Evolutionary conservation across 1,140 invertebrate species (phyloP).

Genomic region (Sipha flava): DNA sequence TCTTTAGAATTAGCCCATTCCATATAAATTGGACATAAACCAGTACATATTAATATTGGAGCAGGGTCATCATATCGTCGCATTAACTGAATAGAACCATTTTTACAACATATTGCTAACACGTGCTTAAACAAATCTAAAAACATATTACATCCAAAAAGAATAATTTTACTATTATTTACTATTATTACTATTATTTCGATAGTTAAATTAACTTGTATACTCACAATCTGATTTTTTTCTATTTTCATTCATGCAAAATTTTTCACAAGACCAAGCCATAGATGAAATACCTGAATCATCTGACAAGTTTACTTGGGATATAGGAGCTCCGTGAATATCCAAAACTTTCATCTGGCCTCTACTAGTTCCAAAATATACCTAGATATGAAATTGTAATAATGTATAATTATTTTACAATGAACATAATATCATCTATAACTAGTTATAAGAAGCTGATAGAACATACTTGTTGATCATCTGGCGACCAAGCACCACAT

Average conservation of each 20-base stretch:
- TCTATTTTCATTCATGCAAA: constrained; percentile 95
- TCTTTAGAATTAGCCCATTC: constrained; percentile 95
- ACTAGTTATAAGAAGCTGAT: neutral
- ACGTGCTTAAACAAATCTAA: constrained; percentile 59
- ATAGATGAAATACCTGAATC: constrained; percentile 79
- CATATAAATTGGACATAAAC: constrained; percentile 68
- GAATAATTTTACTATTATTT: too few relatives aligned
- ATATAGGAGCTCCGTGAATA: constrained; percentile 88
- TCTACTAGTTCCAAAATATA: constrained; percentile 89
- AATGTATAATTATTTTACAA: neutral
- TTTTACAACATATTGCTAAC: constrained; percentile 77
- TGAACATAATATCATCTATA: neutral
- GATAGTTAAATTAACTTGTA: neutral
- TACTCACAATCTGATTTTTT: neutral
- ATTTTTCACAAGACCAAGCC: constrained; percentile 95
- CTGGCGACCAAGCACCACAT: constrained; percentile 95
- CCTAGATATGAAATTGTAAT: constrained; percentile 47
- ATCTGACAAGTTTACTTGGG: constrained; percentile 70
- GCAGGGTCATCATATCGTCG: constrained; percentile 87
- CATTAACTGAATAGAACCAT: constrained; percentile 79
- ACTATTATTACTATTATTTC: neutral
- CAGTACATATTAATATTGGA: constrained; percentile 73
- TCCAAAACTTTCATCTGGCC: constrained; percentile 93
- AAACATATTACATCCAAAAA: constrained; percentile 28
- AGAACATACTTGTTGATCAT: constrained; percentile 76